Evolutionary conservation across 2,113 vertebrate species (phyloP).

Genomic region (Lipophrys pholis): DNA sequence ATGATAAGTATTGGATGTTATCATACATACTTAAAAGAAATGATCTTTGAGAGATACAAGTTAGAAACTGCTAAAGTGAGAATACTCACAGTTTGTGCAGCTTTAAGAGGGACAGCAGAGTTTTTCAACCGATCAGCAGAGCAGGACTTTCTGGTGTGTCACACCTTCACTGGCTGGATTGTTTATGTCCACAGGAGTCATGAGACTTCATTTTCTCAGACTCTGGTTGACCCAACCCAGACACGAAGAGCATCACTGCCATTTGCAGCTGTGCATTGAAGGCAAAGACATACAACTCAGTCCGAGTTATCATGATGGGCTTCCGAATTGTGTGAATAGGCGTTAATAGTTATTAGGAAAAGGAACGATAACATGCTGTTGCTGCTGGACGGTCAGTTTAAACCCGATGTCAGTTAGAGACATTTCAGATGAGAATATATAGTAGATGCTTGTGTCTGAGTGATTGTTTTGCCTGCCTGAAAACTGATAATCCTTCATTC

Average conservation of each 20-base stretch:
- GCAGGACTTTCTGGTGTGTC: neutral
- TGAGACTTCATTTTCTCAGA: constrained; percentile 3
- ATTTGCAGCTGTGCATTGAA: neutral
- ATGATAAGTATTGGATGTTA: neutral
- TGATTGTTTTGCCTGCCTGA: neutral
- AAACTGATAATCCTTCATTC: constrained; percentile 19
- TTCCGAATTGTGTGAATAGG: neutral
- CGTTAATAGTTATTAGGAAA: too few species aligned
- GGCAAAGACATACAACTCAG: too few species aligned
- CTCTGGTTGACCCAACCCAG: constrained; percentile 16
- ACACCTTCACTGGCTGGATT: constrained; percentile 2
- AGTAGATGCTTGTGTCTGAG: neutral
- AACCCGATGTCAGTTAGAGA: too few species aligned
- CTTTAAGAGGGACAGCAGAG: neutral
- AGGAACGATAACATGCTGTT: too few species aligned
- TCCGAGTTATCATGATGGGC: neutral
- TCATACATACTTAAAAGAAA: neutral
- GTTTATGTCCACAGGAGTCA: constrained; percentile 35
- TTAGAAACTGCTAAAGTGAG: neutral
- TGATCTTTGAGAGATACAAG: neutral
- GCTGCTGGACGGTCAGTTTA: too few species aligned
- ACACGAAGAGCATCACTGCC: neutral
- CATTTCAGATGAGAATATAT: neutral
- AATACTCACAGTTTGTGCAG: constrained; percentile 46
- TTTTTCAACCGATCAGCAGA: neutral